These are phyloP conservation scores for Scrobipalpa costella DNA, from an alignment of 2,888 invertebrate species.

Conservation along the genomic window DNA sequence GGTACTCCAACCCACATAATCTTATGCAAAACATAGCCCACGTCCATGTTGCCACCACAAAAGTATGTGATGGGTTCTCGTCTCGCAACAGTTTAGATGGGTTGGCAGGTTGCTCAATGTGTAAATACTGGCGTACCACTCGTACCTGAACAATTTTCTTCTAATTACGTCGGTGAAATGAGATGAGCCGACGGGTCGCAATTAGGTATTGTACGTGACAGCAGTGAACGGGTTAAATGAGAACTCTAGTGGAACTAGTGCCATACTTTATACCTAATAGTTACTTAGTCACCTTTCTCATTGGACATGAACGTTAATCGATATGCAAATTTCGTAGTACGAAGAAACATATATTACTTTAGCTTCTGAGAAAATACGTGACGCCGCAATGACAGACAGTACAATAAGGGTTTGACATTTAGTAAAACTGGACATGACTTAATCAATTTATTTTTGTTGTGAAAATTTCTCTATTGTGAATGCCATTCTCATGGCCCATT, in stretches of 20 bases:
- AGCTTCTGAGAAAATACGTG: too few relatives aligned
- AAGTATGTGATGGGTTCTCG: conserved; percentile 14
- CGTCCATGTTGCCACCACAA: not conserved
- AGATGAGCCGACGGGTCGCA: conserved; percentile 46
- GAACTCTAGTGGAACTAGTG: not conserved
- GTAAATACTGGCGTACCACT: conserved; percentile 30
- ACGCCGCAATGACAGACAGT: too few relatives aligned
- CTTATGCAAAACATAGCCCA: not conserved
- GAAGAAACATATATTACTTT: too few relatives aligned
- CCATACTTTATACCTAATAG: too few relatives aligned
- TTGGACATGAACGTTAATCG: too few relatives aligned
- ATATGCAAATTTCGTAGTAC: too few relatives aligned
- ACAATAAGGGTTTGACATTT: too few relatives aligned
- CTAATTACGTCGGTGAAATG: conserved; percentile 41
- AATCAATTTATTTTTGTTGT: too few relatives aligned
- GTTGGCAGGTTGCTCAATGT: conserved; percentile 32
- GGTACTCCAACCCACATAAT: not conserved
- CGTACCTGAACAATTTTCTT: conserved; percentile 35
- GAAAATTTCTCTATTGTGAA: not conserved
- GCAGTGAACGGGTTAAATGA: conserved; percentile 3
- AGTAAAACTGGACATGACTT: too few relatives aligned
- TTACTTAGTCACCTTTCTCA: too few relatives aligned
- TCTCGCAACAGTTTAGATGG: conserved; percentile 16
- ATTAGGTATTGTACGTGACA: conserved; percentile 49
- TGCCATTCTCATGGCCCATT: not conserved